Evolutionary conservation across 1,140 invertebrate species (phyloP), one percentile per base, ranked within the genome.

Genomic region (Drosophila funebris): DNA sequence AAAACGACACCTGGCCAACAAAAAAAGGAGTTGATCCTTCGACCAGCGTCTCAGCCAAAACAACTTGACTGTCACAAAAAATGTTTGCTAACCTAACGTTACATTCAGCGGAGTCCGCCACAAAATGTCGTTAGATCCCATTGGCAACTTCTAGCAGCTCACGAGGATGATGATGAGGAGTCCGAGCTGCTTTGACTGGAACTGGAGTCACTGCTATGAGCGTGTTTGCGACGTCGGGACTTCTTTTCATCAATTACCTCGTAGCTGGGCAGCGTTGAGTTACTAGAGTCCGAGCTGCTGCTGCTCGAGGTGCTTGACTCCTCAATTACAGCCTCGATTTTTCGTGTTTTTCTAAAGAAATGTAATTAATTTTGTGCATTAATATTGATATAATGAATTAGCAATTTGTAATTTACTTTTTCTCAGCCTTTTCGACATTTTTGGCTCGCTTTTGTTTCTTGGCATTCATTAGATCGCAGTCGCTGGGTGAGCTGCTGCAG

Each of bases 161-260:
- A 87, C 9, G 87, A 83, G 11, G 90, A 90, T 8, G 90, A 88
- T 39, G 83, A 89, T 4, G 84, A 89, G 9, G 80, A 76, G 44
- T 60, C 60, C 33, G 84, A 89, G 76, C 84, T 89, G 62, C 72
- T 79, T 46, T 62, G 57, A 18, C 58, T 78, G 41, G 82, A 87
- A 36, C 85, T 81, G 36, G 78, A 74, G 48, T 76, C 78, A 39
- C 77, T 88, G n/a, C 60, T 69, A 13, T 63, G 74, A n/a, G 29
- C 66, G 29, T 73, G 85, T 29, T 83, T 78, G 8, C 78, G 75
- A 4, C 83, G 66, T 22, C 77, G 70, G 18, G 70, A 39, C 57
- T 91, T 91, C 43, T 90, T 91, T 64, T 91, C 90, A 41, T 90
- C 81, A 5, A 91, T 91, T n/a, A 91, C 83, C 70, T 91, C 90